Evolutionary conservation across 2,888 invertebrate species (phyloP), one percentile per base, ranked within the genome.

Genomic region (Drosophila conformis): DNA sequence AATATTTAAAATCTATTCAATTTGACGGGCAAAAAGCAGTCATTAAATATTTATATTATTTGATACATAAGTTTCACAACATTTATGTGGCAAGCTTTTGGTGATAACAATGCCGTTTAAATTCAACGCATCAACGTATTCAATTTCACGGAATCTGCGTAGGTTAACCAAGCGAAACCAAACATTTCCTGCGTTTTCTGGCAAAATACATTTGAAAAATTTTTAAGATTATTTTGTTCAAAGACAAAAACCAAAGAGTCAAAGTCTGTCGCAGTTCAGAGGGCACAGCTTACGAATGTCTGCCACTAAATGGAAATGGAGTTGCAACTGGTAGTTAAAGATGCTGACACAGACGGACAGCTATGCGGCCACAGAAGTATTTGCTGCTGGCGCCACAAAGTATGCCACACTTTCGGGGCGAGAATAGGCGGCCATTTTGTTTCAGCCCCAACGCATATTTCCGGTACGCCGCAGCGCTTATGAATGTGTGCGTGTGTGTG

Each of bases 381-480:
- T 81, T 76, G 46, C 59, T 67, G 52, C 59, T 56, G 70, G 61
- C 75, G 80, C 87, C 83, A 38, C 70, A 78, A 73, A 82, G 69
- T 71, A 82, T 80, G 80, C 78, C 54, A 57, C 81, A 71, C 42
- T 70, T 56, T 64, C 27, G 67, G 38, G 68, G 60, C 54, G 51
- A 8, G 46, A 46, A 46, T 8, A 25, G 15, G 8, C 25, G 25
- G 48, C 60, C 71, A 72, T 78, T 76, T 57, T 57, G 68, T 35
- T 46, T 54, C 64, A 65, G 54, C 25, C 29, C 56, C 21, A 18
- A 68, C 53, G 61, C 64, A 64, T 21, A 56, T 59, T 70, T 54
- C 52, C 27, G 18, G 42, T 36, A 13, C 4, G 38, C 25, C 51
- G 29, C 51, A 60, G 15, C 31, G 15, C 18, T 4, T 36, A 10